Evolutionary conservation across 2,888 invertebrate species (phyloP), one percentile per base, ranked within the genome.

Genomic region (Hipparchia sbordonii): DNA sequence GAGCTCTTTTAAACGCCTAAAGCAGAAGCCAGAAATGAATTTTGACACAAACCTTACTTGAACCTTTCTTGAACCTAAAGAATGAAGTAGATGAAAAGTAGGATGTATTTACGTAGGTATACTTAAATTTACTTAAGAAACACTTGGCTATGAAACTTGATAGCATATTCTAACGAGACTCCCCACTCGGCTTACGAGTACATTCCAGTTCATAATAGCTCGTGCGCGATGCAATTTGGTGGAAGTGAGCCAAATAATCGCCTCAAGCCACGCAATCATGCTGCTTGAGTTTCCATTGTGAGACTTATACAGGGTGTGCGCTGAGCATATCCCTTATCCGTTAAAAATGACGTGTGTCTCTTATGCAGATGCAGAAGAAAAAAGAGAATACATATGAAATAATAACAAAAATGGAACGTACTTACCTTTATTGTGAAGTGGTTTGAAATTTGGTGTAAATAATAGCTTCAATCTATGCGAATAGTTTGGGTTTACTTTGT

Each of bases 221-320:
- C 80, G 81, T 82, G 81, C 87, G 87, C 84, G 81, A 85, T 87
- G 89, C 91, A 92, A 92, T 92, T 93, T 92, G 85, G 89, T 87
- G 85, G 87, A 85, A 86, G 87, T 89, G 86, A 87, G 87, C 90
- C 88, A 91, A 92, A 92, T 92, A 89, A 89, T 85, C 89, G 91
- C 93, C 89, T 81, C 78, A 88, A 90, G 83, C 86, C 81, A 78
- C 82, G 86, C 86, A 90, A 89, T 90, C 89, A 89, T 85, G 79
- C 78, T 79, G 77, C 76, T 78, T 78, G 74, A 72, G 85, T 83
- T 81, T 84, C 83, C 85, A 84, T 81, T 85, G 79, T 78, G 73
- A 76, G 75, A 71, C 71, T 59, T 74, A 75, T 73, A 72, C 66
- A 23, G 68, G 48, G 23, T 59, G 59, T 23, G 13, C 33, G 51